Conservation (phyloP, 2,113 vertebrate genomes). For the Channa maculata region DNA sequence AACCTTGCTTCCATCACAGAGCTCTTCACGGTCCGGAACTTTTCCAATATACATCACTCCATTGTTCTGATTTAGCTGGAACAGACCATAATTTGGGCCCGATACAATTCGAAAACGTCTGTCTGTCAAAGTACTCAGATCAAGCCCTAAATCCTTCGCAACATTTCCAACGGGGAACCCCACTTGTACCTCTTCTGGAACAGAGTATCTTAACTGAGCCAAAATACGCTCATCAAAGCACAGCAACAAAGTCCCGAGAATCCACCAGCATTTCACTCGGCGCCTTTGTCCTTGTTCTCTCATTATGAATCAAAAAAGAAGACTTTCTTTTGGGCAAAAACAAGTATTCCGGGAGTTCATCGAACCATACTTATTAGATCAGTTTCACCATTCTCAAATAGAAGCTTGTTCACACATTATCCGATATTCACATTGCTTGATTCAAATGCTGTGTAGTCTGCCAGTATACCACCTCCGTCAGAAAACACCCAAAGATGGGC, state of each 20-base stretch:
- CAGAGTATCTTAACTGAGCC: slow-evolving; percentile 67
- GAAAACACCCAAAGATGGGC: slow-evolving; percentile 35
- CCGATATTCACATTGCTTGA: neutral
- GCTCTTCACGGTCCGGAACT: slow-evolving; percentile 73
- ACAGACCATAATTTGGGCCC: slow-evolving; percentile 60
- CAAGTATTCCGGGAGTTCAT: neutral
- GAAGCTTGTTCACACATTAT: neutral
- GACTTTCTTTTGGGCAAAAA: accelerated
- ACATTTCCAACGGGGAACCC: slow-evolving; percentile 78
- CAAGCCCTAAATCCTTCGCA: slow-evolving; percentile 79
- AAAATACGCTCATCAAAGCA: slow-evolving; percentile 32
- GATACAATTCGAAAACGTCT: slow-evolving; percentile 77
- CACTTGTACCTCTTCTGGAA: slow-evolving; percentile 70
- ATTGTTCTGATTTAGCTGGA: slow-evolving; percentile 75
- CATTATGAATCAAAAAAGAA: slow-evolving; percentile 33
- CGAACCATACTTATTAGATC: accelerated
- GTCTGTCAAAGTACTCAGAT: slow-evolving; percentile 52
- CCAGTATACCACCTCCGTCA: slow-evolving; percentile 9
- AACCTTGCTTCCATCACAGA: slow-evolving; percentile 64
- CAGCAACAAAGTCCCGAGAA: slow-evolving; percentile 48
- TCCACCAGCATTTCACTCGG: slow-evolving; percentile 18
- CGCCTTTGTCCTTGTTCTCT: slow-evolving; percentile 59
- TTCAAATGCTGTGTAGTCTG: neutral
- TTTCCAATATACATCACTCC: slow-evolving; percentile 67
- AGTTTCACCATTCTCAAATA: neutral